Percentiles rank a stretch among this genome's conserved stretches.
These are phyloP conservation scores for Aphidoletes aphidimyza DNA, from an alignment of 2,888 invertebrate genomes.

Conservation along the genomic window DNA sequence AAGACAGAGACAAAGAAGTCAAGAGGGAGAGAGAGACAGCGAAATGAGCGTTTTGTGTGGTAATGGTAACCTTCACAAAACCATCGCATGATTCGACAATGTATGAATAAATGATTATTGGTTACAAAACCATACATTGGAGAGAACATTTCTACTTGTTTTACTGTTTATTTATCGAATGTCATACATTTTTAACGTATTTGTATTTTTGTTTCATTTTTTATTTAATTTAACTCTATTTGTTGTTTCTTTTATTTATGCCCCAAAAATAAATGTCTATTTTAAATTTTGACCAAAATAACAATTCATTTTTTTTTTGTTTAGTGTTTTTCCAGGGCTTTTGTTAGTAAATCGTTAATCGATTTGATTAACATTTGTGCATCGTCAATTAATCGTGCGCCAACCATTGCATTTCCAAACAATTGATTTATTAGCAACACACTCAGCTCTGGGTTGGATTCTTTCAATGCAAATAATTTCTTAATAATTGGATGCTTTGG, in stretches of 20 bases:
- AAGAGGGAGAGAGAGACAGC: too few relatives aligned
- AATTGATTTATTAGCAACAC: constrained; percentile 88
- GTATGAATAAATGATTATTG: constrained; percentile 13
- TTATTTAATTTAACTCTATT: not conserved
- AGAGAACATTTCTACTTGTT: too few relatives aligned
- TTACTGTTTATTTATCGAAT: too few relatives aligned
- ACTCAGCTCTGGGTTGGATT: constrained; percentile 82
- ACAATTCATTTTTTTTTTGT: too few relatives aligned
- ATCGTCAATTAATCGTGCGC: constrained; percentile 93
- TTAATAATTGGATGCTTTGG: constrained; percentile 93
- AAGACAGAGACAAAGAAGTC: too few relatives aligned
- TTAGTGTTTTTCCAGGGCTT: constrained; percentile 82
- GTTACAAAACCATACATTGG: not conserved
- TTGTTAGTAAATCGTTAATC: constrained; percentile 86
- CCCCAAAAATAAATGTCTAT: not conserved
- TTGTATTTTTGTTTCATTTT: not conserved
- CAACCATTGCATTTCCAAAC: constrained; percentile 94
- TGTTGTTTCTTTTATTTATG: too few relatives aligned
- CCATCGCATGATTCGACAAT: not conserved
- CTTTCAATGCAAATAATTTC: constrained; percentile 81
- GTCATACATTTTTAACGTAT: too few relatives aligned
- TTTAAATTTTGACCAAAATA: not conserved
- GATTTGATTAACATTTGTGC: constrained; percentile 84
- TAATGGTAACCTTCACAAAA: not conserved
- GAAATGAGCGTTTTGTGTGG: too few relatives aligned